These are phyloP conservation scores for Zaprionus capensis DNA, from an alignment of 1,140 invertebrate species.

Conservation along the genomic window DNA sequence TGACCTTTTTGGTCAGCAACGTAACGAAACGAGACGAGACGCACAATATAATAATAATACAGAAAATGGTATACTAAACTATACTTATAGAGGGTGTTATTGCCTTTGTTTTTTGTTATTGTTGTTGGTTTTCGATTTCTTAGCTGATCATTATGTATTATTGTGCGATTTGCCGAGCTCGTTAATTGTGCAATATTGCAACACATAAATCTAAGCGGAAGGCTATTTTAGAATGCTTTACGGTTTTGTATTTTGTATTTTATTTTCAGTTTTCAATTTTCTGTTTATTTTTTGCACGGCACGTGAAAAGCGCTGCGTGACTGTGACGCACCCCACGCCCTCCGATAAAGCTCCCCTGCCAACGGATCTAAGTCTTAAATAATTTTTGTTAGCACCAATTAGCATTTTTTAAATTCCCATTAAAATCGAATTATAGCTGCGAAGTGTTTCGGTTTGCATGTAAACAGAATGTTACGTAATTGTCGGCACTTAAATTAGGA, in stretches of 20 bases:
- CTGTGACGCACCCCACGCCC: slow-evolving; percentile 32
- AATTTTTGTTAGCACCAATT: slow-evolving; percentile 41
- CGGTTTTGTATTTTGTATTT: slow-evolving; percentile 4
- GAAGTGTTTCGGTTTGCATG: slow-evolving; percentile 26
- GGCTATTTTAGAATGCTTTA: slow-evolving; percentile 67
- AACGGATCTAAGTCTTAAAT: slow-evolving; percentile 21
- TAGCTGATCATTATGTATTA: slow-evolving; percentile 59
- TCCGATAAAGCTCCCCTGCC: slow-evolving; percentile 7
- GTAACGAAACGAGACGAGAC: slow-evolving; percentile 70
- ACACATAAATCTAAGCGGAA: slow-evolving; percentile 68
- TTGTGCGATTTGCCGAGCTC: slow-evolving; percentile 46
- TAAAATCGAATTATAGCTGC: slow-evolving; percentile 26
- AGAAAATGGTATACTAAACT: slow-evolving; percentile 5
- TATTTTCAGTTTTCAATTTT: neutral
- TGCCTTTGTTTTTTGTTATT: neutral
- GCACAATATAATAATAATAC: slow-evolving; percentile 53
- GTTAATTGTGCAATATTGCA: slow-evolving; percentile 64
- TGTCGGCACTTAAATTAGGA: slow-evolving; percentile 66
- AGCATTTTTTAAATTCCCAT: slow-evolving; percentile 44
- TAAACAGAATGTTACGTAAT: slow-evolving; percentile 60
- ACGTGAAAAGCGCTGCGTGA: slow-evolving; percentile 70
- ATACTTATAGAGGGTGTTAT: slow-evolving; percentile 8
- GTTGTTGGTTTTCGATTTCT: slow-evolving; percentile 30
- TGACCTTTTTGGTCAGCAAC: slow-evolving; percentile 77
- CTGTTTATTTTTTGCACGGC: slow-evolving; percentile 17